phyloP scores from a whole-genome alignment of 1,140 invertebrate species.

The Achatina immaculata region DNA sequence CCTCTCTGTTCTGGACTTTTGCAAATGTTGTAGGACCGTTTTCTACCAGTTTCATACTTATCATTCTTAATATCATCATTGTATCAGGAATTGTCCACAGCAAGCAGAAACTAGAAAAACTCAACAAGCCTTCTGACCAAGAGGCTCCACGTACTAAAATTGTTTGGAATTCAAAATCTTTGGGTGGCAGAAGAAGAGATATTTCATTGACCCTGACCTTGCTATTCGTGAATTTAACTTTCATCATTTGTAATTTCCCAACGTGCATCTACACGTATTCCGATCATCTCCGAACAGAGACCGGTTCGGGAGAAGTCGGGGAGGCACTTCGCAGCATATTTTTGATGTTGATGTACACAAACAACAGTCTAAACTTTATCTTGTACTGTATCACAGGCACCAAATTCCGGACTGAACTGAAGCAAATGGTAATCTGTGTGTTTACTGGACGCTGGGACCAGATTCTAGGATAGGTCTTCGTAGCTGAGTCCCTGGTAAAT shows the following conservation, averaged over 20 bases:
- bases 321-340: not conserved
- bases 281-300: not conserved
- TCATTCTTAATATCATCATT: not conserved
- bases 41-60: not conserved
- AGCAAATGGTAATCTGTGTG: no score
- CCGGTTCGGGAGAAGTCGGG: not conserved
- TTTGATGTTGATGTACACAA: not conserved
- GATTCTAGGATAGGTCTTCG: no score
- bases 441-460: no score
- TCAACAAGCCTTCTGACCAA: not conserved
- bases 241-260: not conserved
- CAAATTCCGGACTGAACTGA: not conserved
- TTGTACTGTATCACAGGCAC: not conserved
- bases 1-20: not conserved
- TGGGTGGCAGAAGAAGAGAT: no score
- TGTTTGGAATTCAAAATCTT: no score
- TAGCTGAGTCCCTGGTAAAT: no score
- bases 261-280: not conserved
- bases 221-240: not conserved
- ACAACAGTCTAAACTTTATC: not conserved
- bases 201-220: not conserved
- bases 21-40: not conserved
- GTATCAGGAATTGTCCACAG: not conserved
- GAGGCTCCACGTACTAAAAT: no score
- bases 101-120: not conserved